Evolutionary conservation across 2,888 invertebrate genomes (phyloP).

Genomic region (Pollenia angustigena): DNA sequence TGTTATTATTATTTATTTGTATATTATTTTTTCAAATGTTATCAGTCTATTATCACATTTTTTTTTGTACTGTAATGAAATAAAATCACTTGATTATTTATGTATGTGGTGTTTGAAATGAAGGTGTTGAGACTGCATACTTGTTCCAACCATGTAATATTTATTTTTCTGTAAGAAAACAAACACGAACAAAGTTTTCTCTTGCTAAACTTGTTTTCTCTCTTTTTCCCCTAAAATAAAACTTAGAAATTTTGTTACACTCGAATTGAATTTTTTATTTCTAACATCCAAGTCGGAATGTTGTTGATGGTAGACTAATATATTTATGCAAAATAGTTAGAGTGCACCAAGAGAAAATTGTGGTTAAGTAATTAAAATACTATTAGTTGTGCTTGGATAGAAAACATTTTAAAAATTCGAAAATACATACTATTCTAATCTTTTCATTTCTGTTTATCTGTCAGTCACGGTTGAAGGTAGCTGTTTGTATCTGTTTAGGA

Average conservation of each 20-base stretch:
- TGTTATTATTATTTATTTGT: constrained; percentile 20
- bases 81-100: constrained; percentile 30
- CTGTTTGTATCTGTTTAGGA: constrained; percentile 25
- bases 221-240: not conserved
- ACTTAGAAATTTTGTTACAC: constrained; percentile 10
- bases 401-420: not conserved
- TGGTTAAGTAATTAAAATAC: constrained; percentile 50
- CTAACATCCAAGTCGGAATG: constrained; percentile 51
- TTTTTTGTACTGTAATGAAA: constrained; percentile 20
- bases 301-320: constrained; percentile 37
- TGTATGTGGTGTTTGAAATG: not conserved
- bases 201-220: constrained; percentile 22
- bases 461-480: not conserved
- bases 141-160: constrained; percentile 18
- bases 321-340: constrained; percentile 46
- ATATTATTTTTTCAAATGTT: constrained; percentile 27
- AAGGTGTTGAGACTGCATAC: constrained; percentile 30
- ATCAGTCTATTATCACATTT: constrained; percentile 31
- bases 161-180: constrained; percentile 3
- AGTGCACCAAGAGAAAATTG: constrained; percentile 13
- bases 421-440: constrained; percentile 1
- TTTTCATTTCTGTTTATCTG: constrained; percentile 7
- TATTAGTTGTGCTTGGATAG: constrained; percentile 37
- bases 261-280: not conserved
- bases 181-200: not conserved